Evolutionary conservation across 92 coral and sea anemone genomes (phyloP).

Genomic region (Pocillopora meandrina): DNA sequence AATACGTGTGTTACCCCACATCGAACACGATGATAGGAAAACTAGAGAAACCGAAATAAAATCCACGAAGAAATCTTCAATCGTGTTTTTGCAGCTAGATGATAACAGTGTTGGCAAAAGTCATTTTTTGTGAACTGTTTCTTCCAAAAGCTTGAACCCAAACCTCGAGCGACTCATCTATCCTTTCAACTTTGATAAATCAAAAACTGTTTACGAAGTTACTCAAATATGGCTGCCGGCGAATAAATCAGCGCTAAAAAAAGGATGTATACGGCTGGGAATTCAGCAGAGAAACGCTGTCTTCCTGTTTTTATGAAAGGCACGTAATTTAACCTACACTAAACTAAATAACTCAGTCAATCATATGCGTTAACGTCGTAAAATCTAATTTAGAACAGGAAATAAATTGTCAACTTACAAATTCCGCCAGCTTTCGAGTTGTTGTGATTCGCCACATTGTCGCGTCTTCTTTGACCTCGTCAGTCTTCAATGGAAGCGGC

Average conservation of each 20-base stretch:
- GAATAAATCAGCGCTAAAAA: not conserved
- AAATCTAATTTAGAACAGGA: not conserved
- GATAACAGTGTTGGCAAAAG: not conserved
- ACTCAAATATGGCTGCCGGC: not conserved
- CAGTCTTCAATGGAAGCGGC: not conserved
- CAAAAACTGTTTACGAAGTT: not conserved
- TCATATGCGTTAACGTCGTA: constrained; percentile 4
- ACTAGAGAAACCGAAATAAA: not conserved
- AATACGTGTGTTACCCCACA: not conserved
- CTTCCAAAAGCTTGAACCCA: not conserved
- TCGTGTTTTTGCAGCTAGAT: not conserved
- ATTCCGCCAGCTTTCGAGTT: constrained; percentile 89
- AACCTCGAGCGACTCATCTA: not conserved
- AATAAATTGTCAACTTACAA: constrained; percentile 66
- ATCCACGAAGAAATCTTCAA: not conserved
- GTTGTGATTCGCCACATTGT: constrained; percentile 92
- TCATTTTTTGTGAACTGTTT: not conserved
- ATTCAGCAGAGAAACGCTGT: not conserved
- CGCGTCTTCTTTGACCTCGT: constrained; percentile 1
- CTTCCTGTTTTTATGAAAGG: not conserved
- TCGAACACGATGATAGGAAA: not conserved
- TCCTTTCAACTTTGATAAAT: not conserved
- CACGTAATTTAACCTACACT: not conserved
- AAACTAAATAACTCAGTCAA: constrained; percentile 1
- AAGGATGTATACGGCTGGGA: not conserved